These are phyloP conservation scores for Glyphotaelius pellucidus DNA, from an alignment of 2,888 invertebrate species.

Conservation along the genomic window DNA sequence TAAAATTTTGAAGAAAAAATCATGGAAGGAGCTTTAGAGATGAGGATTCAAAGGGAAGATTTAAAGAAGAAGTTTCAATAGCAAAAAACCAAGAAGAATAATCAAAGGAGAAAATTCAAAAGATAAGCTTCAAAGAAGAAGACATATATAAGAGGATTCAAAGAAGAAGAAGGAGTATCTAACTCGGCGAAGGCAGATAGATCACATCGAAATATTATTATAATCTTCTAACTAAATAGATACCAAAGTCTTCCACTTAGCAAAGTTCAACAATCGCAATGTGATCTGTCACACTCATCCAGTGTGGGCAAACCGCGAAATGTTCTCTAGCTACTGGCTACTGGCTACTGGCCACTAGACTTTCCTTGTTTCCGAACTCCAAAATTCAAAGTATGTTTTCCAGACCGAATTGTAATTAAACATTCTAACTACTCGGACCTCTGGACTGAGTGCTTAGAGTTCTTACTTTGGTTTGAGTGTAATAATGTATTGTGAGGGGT, in stretches of 20 bases:
- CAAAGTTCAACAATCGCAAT: neutral
- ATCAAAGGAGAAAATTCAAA: too few species aligned
- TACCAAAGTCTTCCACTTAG: neutral
- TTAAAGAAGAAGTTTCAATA: too few species aligned
- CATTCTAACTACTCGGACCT: neutral
- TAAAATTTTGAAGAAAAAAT: too few species aligned
- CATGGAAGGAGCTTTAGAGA: too few species aligned
- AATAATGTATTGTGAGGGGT: neutral
- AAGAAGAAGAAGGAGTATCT: neutral
- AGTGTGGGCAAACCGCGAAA: neutral
- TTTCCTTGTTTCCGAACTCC: neutral
- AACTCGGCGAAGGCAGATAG: neutral
- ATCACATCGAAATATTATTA: neutral
- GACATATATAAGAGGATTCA: too few species aligned
- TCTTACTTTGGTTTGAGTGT: neutral
- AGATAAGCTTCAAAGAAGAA: too few species aligned
- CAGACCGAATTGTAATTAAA: slow-evolving; percentile 23
- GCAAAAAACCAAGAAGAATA: too few species aligned
- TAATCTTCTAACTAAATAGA: neutral
- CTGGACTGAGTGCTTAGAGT: neutral
- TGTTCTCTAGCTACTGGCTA: neutral
- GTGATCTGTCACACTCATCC: slow-evolving; percentile 4
- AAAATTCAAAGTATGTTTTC: neutral
- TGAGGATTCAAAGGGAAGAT: too few species aligned
- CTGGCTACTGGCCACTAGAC: neutral